Conservation (phyloP, 2,113 vertebrate species). For the Psettodes erumei region DNA sequence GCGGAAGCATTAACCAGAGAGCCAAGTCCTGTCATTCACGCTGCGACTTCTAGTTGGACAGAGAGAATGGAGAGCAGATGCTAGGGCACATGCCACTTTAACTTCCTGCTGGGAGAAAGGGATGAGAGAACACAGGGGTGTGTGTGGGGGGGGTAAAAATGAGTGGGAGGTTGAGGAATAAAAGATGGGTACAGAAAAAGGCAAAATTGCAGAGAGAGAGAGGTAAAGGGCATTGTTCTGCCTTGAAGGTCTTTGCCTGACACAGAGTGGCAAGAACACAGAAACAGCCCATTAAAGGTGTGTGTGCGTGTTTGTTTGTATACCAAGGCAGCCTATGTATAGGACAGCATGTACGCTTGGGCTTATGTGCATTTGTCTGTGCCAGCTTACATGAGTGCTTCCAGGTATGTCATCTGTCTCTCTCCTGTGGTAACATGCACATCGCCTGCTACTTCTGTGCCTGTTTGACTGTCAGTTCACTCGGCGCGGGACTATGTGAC, state of each 20-base stretch:
- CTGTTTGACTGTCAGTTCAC: slow-evolving; percentile 1
- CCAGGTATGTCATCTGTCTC: background rate
- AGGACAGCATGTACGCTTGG: slow-evolving; percentile 8
- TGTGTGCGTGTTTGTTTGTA: background rate
- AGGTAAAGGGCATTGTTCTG: slow-evolving; percentile 15
- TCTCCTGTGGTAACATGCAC: background rate
- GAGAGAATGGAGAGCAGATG: slow-evolving; percentile 71
- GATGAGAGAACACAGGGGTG: slow-evolving; percentile 23
- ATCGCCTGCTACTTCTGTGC: background rate
- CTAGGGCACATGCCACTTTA: slow-evolving; percentile 75
- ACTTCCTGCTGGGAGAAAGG: slow-evolving; percentile 68
- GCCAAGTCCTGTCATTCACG: slow-evolving; percentile 65
- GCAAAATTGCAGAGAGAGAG: slow-evolving; percentile 16
- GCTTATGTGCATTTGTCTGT: slow-evolving; percentile 7
- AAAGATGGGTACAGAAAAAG: slow-evolving; percentile 31
- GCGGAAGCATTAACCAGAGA: slow-evolving; percentile 52
- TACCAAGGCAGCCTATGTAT: background rate
- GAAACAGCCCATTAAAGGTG: slow-evolving; percentile 17
- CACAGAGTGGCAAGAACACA: slow-evolving; percentile 16
- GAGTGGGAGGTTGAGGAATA: slow-evolving; percentile 50
- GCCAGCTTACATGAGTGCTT: background rate
- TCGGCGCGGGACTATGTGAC: slow-evolving; percentile 20
- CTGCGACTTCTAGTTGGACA: slow-evolving; percentile 61
- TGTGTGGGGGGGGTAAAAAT: background rate
- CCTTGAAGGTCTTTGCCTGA: slow-evolving; percentile 23